These are phyloP conservation scores for Raillietiella orientalis DNA, from an alignment of 2,888 invertebrate species.

Conservation along the genomic window DNA sequence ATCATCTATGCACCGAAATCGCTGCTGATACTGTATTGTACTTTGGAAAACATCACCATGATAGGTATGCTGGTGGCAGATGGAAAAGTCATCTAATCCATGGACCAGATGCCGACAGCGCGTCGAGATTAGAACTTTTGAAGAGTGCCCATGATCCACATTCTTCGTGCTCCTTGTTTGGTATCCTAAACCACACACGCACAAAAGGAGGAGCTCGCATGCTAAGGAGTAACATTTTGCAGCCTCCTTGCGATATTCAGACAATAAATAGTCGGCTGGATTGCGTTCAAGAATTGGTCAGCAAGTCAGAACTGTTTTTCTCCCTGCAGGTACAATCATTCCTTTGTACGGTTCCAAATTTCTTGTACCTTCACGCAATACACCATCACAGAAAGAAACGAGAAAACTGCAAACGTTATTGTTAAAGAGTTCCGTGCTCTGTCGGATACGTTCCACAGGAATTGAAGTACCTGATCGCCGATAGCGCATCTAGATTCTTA, in stretches of 20 bases:
- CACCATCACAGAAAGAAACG: too few relatives aligned
- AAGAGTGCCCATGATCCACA: constrained; percentile 10
- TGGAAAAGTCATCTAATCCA: background rate
- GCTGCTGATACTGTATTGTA: constrained; percentile 44
- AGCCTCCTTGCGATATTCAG: constrained; percentile 29
- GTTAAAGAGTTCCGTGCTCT: too few relatives aligned
- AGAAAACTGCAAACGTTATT: too few relatives aligned
- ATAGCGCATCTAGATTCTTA: too few relatives aligned
- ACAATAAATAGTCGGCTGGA: constrained; percentile 33
- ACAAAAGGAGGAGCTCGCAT: constrained; percentile 40
- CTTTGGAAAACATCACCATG: constrained; percentile 40
- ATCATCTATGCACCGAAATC: constrained; percentile 37
- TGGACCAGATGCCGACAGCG: constrained; percentile 37
- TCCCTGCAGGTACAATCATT: constrained; percentile 22
- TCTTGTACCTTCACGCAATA: too few relatives aligned
- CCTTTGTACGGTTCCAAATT: background rate
- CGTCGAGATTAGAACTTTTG: constrained; percentile 26
- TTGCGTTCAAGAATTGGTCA: constrained; percentile 38
- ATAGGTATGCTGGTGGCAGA: constrained; percentile 26
- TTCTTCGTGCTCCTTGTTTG: constrained; percentile 16
- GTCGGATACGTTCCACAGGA: too few relatives aligned
- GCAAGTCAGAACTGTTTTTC: constrained; percentile 25
- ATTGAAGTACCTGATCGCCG: too few relatives aligned
- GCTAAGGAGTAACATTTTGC: constrained; percentile 34
- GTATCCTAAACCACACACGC: constrained; percentile 28